Conservation (phyloP, 2,113 vertebrate species). For the Pimephales promelas region DNA sequence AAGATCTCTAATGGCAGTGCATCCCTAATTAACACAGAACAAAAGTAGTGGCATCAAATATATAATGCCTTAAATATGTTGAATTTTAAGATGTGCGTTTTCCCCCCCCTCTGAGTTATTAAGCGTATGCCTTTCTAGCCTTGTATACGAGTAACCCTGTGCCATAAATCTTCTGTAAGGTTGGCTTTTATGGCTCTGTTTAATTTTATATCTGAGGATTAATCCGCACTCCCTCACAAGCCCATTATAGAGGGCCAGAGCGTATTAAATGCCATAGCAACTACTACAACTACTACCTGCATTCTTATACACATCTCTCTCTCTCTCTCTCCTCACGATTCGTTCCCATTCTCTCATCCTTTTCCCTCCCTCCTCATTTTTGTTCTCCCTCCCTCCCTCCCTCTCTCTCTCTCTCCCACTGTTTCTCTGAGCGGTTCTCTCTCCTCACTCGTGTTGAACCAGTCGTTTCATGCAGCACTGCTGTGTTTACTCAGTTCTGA, state of each 20-base stretch:
- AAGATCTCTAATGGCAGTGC: background rate
- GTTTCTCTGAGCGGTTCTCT: slow-evolving; percentile 23
- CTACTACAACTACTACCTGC: slow-evolving; percentile 40
- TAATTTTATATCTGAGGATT: background rate
- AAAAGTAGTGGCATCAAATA: background rate
- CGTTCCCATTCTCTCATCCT: slow-evolving; percentile 1
- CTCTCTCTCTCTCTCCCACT: background rate
- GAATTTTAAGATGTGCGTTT: background rate
- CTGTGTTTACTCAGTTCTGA: slow-evolving; percentile 58
- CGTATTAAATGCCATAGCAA: slow-evolving; percentile 47
- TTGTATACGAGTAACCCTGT: background rate
- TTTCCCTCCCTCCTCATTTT: slow-evolving; percentile 14
- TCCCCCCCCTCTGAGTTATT: background rate
- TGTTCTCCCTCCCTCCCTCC: background rate
- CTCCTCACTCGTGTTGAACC: slow-evolving; percentile 49
- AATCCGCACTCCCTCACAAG: slow-evolving; percentile 15
- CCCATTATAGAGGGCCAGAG: background rate
- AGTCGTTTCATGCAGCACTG: slow-evolving; percentile 49
- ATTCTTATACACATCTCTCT: slow-evolving; percentile 19
- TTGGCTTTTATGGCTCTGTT: background rate
- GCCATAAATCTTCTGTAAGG: slow-evolving; percentile 14
- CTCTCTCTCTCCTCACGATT: slow-evolving; percentile 24
- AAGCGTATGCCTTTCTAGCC: background rate
- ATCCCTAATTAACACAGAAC: background rate
- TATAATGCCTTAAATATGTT: background rate